Conservation (phyloP, 2,888 invertebrate genomes). For the Caenorhabditis imperialis region DNA sequence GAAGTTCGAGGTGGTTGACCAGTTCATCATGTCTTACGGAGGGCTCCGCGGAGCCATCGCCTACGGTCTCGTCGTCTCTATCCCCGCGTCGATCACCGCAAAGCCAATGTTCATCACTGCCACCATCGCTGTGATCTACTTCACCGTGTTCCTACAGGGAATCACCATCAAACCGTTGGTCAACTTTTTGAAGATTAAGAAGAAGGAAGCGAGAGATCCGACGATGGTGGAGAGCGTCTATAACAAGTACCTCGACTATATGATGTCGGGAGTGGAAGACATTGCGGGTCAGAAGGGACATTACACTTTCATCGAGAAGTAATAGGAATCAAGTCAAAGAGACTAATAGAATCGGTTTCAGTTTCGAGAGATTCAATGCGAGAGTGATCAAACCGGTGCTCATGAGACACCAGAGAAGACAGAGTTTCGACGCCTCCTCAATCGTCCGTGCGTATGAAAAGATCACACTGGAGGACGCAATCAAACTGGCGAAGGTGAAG, state of each 20-base stretch:
- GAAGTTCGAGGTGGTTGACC: slow-evolving; percentile 77
- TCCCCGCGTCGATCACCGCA: slow-evolving; percentile 87
- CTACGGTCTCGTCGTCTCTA: slow-evolving; percentile 90
- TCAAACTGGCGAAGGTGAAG: slow-evolving; percentile 54
- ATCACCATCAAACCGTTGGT: slow-evolving; percentile 97
- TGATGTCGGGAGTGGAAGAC: slow-evolving; percentile 97
- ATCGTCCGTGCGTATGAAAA: slow-evolving; percentile 73
- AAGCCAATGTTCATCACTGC: slow-evolving; percentile 92
- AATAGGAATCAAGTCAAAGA: no score
- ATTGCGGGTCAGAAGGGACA: slow-evolving; percentile 91
- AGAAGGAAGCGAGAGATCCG: slow-evolving; percentile 89
- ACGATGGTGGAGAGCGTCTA: slow-evolving; percentile 98
- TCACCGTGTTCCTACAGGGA: slow-evolving; percentile 98
- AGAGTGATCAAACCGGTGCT: slow-evolving; percentile 72
- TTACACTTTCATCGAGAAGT: slow-evolving; percentile 72
- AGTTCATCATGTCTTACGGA: slow-evolving; percentile 95
- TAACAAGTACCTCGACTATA: slow-evolving; percentile 95
- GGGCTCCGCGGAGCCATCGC: slow-evolving; percentile 96
- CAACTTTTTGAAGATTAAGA: slow-evolving; percentile 92
- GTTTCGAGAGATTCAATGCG: slow-evolving; percentile 74
- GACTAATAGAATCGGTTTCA: no score
- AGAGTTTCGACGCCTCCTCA: slow-evolving; percentile 72
- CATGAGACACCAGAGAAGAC: slow-evolving; percentile 65
- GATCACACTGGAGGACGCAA: slow-evolving; percentile 69
- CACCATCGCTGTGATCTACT: slow-evolving; percentile 97